Base-by-base conservation (phyloP, 2,113 vertebrate species). In the Paramisgurnus dabryanus region DNA sequence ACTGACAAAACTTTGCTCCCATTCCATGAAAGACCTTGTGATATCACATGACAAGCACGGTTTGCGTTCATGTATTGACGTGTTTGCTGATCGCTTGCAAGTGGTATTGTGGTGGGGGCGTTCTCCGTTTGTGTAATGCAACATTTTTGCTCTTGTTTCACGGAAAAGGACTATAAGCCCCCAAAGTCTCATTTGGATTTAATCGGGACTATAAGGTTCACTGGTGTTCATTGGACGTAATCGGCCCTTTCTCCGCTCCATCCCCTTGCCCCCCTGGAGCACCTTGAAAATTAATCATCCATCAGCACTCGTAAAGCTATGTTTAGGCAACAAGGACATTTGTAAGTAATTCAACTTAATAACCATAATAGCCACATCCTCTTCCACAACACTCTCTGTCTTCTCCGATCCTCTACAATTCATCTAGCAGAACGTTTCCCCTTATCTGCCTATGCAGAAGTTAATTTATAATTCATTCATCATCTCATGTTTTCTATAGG, bases 401-500 rank as follows among this genome's bases (percentile, higher is more conserved):
- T 34, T 57, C 6, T 73, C n/a, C 12, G n/a, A 73, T 60, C 39
- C 40, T 39, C 3, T 60, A 60, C 41, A 9, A 73, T 43, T 40
- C 5, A 40, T 41, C n/a, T 40, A 61, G 7, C 45, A 75, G 49
- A 34, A 63, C 17, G 12, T 71, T 55, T 74, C 7, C 27, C 18
- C 6, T 5, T 41, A 17, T 75, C 39, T 27, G 40, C 47, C 72
- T 47, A 7, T 58, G 41, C 41, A n/a, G 34, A 63, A 75, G 72
- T 66, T 4, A 22, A 40, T 65, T 55, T n/a, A 55, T 40, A 66
- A 77, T 66, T 17, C 66, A 66, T 77, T 77, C 63, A 66, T 55
- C 61, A 66, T 66, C 74, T 77, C 74, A 66, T 66, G 66, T 77
- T 53, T 65, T 45, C 61, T 76, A 7, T 41, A 41, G 13, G 17